Evolutionary conservation across 2,888 invertebrate species (phyloP).

Genomic region (Aromia moschata): DNA sequence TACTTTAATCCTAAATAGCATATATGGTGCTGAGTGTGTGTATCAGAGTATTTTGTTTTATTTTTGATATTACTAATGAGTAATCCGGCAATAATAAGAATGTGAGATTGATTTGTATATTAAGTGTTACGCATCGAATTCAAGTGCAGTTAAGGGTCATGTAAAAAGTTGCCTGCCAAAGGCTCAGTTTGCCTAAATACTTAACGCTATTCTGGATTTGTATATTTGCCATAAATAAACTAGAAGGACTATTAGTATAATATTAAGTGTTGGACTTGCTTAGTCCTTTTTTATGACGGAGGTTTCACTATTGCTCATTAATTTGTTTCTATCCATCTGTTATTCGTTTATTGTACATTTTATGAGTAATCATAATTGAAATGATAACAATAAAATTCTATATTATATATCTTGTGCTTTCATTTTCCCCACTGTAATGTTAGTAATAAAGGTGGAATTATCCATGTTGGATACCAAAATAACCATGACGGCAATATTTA

Average conservation of each 20-base stretch:
- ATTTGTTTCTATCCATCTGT: conserved; percentile 64
- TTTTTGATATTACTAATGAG: conserved; percentile 63
- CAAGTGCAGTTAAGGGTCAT: conserved; percentile 62
- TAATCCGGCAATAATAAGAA: conserved; percentile 62
- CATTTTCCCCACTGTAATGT: too few species aligned
- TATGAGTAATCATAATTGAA: conserved; percentile 63
- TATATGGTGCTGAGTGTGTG: conserved; percentile 60
- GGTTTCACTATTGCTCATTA: conserved; percentile 64
- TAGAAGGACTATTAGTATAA: conserved; percentile 50
- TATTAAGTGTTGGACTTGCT: conserved; percentile 56
- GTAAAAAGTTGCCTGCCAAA: conserved; percentile 60
- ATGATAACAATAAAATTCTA: conserved; percentile 64
- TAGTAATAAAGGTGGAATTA: too few species aligned
- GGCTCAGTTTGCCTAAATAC: conserved; percentile 58
- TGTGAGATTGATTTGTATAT: conserved; percentile 59
- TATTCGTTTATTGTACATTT: conserved; percentile 65
- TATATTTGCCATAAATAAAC: conserved; percentile 61
- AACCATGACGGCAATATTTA: too few species aligned
- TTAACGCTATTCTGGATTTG: conserved; percentile 61
- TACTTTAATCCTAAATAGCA: conserved; percentile 63
- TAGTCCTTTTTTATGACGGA: conserved; percentile 61
- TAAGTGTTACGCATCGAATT: conserved; percentile 60
- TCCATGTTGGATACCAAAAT: too few species aligned
- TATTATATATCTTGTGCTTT: conserved; percentile 61
- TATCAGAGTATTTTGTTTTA: conserved; percentile 61